Evolutionary conservation across 1,140 invertebrate species (phyloP), one percentile per base, ranked within the genome.

Genomic region (Diorhabda elongata): DNA sequence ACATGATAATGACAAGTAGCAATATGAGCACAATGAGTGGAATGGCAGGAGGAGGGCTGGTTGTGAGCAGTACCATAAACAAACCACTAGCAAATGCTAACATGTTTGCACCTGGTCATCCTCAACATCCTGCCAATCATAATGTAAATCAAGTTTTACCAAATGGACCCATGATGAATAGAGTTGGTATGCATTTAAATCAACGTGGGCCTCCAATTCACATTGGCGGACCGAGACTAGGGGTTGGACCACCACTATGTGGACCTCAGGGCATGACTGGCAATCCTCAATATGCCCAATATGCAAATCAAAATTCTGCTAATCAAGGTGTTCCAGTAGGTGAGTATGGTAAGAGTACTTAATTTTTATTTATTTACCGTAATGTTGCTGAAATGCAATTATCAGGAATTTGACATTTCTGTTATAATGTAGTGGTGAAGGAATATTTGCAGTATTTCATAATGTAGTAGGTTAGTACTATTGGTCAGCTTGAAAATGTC

Each of bases 1-100:
- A 85, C 74, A 89, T 91, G 88, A 88, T 90, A 74, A 86, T 90
- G 82, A 89, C 88, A 3, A 90, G 87, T 72, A 89, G 87, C 75
- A 88, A 85, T 81, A 85, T 90, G 87, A 88, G 86, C 78, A 69
- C 84, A 45, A 85, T 86, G 82, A 83, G 82, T 44, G 85, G 85
- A 45, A 87, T 88, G 86, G 85, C 84, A 45, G 86, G 86, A 42
- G 87, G 87, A 52, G 84, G 84, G 69, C 79, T 87, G 64, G 85
- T 91, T 44, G 87, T 87, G 26, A 78, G 84, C 69, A 91, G 90
- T 77, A 84, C 88, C 42, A 90, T 90, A 74, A 91, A 91, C 77
- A 89, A 90, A 78, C 85, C 88, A 61, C 80, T 87, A 75, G 44
- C 82, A 73, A 62, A 83, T 84, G 73, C 84, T 78, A 74, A 77